Conservation (phyloP, 2,797 vertebrate genomes). For the Sciaenops ocellatus region DNA sequence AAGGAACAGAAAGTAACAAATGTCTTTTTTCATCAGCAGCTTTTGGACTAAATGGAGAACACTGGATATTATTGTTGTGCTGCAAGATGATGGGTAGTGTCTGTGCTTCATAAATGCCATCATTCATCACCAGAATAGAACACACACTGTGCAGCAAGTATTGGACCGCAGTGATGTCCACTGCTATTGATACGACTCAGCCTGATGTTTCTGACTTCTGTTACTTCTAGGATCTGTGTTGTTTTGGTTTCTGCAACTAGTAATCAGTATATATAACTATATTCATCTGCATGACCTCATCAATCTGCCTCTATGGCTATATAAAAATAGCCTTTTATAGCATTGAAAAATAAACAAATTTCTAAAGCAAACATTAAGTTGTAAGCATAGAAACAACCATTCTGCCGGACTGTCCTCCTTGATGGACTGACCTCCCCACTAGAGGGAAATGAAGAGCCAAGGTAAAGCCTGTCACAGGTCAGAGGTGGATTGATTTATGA, state of each 20-base stretch:
- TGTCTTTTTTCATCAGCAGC: constrained; percentile 43
- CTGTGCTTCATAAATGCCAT: constrained; percentile 73
- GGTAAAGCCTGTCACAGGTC: constrained; percentile 10
- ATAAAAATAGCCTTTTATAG: neutral
- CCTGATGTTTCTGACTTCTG: constrained; percentile 11
- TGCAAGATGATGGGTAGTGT: constrained; percentile 57
- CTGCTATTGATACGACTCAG: constrained; percentile 12
- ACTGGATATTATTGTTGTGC: constrained; percentile 75
- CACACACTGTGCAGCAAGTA: constrained; percentile 62
- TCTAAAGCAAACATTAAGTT: neutral
- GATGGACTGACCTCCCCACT: constrained; percentile 39
- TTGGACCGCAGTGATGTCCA: constrained; percentile 39
- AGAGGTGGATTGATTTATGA: constrained; percentile 8
- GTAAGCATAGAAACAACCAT: neutral
- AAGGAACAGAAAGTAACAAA: constrained; percentile 37
- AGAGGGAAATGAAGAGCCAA: constrained; percentile 58
- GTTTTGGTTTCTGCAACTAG: neutral
- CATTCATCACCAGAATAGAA: constrained; percentile 75
- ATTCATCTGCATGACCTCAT: neutral
- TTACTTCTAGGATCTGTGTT: constrained; percentile 20
- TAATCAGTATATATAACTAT: neutral
- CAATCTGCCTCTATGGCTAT: neutral
- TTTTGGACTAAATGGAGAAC: constrained; percentile 64
- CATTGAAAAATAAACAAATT: neutral
- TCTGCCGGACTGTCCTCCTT: neutral